A percentile compares a stretch with the other conserved stretches of the same genome.
These are phyloP conservation scores for Chymomyza fuscimana DNA, from an alignment of 2,888 invertebrate genomes.

Conservation along the genomic window DNA sequence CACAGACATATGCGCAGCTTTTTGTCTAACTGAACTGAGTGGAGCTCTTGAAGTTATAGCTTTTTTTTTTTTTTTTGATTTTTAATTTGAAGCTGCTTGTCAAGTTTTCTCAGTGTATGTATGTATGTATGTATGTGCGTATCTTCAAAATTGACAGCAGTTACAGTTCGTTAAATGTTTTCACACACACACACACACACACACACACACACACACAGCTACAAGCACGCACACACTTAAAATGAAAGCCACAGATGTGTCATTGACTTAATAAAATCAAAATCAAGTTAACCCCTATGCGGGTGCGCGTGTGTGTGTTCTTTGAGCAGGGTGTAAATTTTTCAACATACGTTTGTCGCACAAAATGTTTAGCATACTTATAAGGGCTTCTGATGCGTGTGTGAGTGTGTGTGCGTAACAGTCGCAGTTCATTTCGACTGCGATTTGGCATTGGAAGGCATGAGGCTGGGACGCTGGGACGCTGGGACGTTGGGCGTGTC, in stretches of 20 bases:
- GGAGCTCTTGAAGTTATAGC: no score
- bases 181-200: constrained; percentile 24
- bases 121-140: neutral
- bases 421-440: constrained; percentile 1
- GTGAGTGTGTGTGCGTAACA: constrained; percentile 27
- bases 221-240: neutral
- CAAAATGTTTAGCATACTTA: constrained; percentile 48
- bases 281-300: constrained; percentile 45
- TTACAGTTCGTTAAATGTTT: constrained; percentile 75
- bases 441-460: neutral
- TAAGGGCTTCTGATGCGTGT: neutral
- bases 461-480: no score
- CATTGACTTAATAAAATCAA: constrained; percentile 76
- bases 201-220: constrained; percentile 16
- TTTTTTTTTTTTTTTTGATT: no score
- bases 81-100: no score
- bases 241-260: constrained; percentile 67
- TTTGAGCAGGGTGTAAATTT: constrained; percentile 6
- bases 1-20: no score
- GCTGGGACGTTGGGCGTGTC: constrained; percentile 52
- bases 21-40: no score
- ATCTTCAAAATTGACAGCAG: constrained; percentile 74
- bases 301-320: neutral
- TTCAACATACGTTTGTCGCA: constrained; percentile 10
- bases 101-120: no score